phyloP scores from a whole-genome alignment of 2,113 vertebrate species.

The Alligator sinensis region DNA sequence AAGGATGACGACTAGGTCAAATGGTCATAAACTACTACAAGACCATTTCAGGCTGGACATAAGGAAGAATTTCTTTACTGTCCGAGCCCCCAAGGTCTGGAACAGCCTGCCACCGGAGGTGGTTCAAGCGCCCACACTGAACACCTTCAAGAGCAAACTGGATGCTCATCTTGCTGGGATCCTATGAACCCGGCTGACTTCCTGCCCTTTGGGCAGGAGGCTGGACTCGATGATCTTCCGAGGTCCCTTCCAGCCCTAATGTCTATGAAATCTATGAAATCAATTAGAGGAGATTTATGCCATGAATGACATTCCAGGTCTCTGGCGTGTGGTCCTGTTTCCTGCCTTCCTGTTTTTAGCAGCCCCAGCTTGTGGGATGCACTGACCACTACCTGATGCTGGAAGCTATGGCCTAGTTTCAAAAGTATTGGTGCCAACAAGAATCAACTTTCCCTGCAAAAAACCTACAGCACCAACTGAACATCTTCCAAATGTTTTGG shows the following conservation, averaged over 20 bases:
- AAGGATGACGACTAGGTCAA: too few relatives aligned
- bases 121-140: too few relatives aligned
- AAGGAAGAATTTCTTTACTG: too few relatives aligned
- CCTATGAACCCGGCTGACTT: too few relatives aligned
- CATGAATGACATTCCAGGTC: neutral
- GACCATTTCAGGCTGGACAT: too few relatives aligned
- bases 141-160: too few relatives aligned
- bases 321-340: constrained; percentile 10
- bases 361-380: neutral
- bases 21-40: too few relatives aligned
- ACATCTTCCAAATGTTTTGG: neutral
- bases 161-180: too few relatives aligned
- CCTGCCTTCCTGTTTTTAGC: neutral
- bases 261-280: neutral
- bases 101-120: too few relatives aligned
- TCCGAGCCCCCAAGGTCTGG: too few relatives aligned
- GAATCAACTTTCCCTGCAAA: neutral
- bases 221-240: too few relatives aligned
- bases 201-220: too few relatives aligned
- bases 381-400: neutral
- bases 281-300: neutral
- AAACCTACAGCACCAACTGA: neutral
- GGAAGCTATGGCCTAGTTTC: neutral
- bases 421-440: neutral
- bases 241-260: neutral